Conservation (phyloP, 2,113 vertebrate genomes). For the Gallinago undulata region DNA sequence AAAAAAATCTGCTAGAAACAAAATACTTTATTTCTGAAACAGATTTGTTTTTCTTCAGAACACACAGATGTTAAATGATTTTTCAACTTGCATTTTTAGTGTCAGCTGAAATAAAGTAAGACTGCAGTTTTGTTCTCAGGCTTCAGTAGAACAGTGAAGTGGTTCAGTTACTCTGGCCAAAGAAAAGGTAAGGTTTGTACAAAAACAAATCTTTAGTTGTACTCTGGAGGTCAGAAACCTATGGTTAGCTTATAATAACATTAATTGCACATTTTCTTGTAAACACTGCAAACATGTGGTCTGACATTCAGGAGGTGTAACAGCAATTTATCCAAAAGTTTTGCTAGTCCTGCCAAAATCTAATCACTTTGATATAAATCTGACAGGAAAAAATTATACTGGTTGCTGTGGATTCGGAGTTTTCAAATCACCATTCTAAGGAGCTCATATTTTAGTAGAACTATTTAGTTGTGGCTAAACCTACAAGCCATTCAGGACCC, state of each 20-base stretch:
- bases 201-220: neutral
- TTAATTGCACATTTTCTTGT: conserved; percentile 12
- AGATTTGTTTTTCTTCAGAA: conserved; percentile 20
- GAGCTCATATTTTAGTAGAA: neutral
- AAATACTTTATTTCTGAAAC: conserved; percentile 27
- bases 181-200: neutral
- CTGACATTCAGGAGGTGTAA: conserved; percentile 1
- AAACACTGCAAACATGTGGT: neutral
- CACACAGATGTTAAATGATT: conserved; percentile 22
- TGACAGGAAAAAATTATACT: neutral
- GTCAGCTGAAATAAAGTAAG: neutral
- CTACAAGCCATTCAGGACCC: neutral
- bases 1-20: conserved; percentile 10
- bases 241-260: neutral
- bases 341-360: neutral
- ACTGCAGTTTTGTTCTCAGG: neutral
- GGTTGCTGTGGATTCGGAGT: neutral
- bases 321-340: neutral
- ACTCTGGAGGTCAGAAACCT: neutral
- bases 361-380: neutral
- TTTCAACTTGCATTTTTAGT: neutral
- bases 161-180: neutral
- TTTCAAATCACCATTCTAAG: neutral
- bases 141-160: neutral
- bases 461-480: neutral